A percentile compares a stretch with the other conserved stretches of the same genome.
phyloP scores from a whole-genome alignment of 2,113 vertebrate genomes.

The Actenoides lindsayi region DNA sequence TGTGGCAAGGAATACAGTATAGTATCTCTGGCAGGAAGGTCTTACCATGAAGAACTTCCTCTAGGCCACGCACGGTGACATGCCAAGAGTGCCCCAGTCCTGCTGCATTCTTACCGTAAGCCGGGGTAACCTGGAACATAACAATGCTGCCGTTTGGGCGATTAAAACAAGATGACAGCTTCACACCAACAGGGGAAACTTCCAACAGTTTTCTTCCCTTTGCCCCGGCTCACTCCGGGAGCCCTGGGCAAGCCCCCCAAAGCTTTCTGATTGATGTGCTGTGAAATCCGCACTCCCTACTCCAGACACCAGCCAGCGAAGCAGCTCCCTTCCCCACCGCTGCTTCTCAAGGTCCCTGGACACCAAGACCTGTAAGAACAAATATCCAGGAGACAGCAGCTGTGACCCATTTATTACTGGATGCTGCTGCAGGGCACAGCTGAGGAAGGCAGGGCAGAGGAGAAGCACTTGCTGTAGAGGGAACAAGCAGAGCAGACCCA shows the following conservation, averaged over 20 bases:
- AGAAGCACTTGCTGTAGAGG: background rate
- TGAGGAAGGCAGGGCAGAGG: slow-evolving; percentile 36
- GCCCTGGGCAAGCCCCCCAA: background rate
- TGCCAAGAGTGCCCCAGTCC: background rate
- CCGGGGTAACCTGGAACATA: background rate
- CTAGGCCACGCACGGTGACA: background rate
- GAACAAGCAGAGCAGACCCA: background rate
- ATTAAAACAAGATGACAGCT: background rate
- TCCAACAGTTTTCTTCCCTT: background rate
- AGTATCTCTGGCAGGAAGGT: background rate
- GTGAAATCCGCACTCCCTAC: background rate
- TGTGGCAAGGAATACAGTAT: background rate
- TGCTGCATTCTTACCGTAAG: background rate
- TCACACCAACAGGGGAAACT: background rate
- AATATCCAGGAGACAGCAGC: slow-evolving; percentile 52
- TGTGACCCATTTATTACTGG: slow-evolving; percentile 67
- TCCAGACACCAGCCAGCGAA: background rate
- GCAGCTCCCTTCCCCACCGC: background rate
- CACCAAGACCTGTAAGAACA: slow-evolving; percentile 40
- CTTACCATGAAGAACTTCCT: background rate
- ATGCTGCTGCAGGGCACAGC: slow-evolving; percentile 62
- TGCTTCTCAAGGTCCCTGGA: slow-evolving; percentile 49
- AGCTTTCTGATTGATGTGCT: background rate
- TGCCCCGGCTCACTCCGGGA: background rate
- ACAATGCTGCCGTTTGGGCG: background rate